Evolutionary conservation across 2,797 vertebrate genomes (phyloP), one percentile per base, ranked within the genome.

Genomic region (Hipposideros larvatus): DNA sequence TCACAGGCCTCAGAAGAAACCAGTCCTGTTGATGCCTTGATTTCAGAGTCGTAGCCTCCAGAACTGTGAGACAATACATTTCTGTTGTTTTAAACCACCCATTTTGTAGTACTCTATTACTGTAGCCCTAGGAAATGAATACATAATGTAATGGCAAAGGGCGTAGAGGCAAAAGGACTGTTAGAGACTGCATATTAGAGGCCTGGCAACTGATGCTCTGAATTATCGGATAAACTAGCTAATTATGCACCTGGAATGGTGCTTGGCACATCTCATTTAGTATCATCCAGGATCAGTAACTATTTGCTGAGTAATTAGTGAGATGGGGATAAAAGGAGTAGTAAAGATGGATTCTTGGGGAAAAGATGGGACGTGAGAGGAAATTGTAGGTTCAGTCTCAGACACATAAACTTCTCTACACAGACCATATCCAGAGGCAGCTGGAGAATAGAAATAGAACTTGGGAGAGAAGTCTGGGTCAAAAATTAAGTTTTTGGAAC

Each of bases 401-500:
- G 91, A 79, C 61, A 37, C 0, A 0, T 2, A 1, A 73, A 21
- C 18, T 10, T 57, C 34, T 77, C 26, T 34, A 71, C 55, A 84
- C 22, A 41, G 75, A 91, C 71, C 71, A 63, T 1, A 31, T 10
- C 4, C 0, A n/a, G 63, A 71, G 19, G 68, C 37, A 93, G 59
- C 31, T 9, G 37, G 46, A 59, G 55, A 2, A 7, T 46, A 85
- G 84, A 26, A 41, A 41, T 3, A 28, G 77, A 48, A 55, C 19
- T 24, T 10, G 43, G 68, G 34, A 82, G 65, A 61, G 55, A 70
- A 63, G 41, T 74, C 51, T 41, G 21, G 57, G 71, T 68, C 61
- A 41, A 66, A 89, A 22, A 59, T 70, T 24, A 86, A 84, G 59
- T 51, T 89, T 53, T 19, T 24, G 46, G 48, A 86, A 68, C 70